Base-by-base conservation (phyloP, 2,888 invertebrate species). In the Agriopis aurantiaria region DNA sequence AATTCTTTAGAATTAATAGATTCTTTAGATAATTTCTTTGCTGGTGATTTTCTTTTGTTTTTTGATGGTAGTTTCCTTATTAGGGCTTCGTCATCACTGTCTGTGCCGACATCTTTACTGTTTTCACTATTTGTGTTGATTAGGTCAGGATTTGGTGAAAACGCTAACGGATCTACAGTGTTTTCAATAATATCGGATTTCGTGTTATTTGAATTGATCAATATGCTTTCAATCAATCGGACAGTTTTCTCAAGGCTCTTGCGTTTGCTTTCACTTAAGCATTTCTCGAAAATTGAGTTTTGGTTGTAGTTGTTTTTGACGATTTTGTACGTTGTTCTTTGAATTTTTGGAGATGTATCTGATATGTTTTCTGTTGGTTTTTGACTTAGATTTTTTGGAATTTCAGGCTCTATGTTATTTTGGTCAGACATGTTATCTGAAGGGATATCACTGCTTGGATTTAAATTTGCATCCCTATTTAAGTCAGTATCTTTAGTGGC, bases 201-300 rank as follows among this genome's bases (percentile, higher is more conserved):
- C 14, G 78, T 77, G 60, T 80, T 84, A 0, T 84, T 69, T 17
- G 60, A 65, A 11, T 85, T 85, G 14, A 85, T 88, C 45, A 91
- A 76, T 23, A 91, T 89, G 61, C 90, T 87, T 75, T 92, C 92
- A 65, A 92, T 91, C 65, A 91, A 75, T 73, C 86, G 88, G 0
- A 92, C 90, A 0, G 91, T 91, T 46, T 91, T 89, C 73, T 91
- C 91, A 43, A 92, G 81, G 66, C 91, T 91, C 79, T 88, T 84
- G 12, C 90, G 79, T 67, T 88, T 83, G 0, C 81, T 83, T 46
- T 83, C 80, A n/a, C 84, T 83, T 0, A 83, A 62, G 43, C 77
- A 69, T 5, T 68, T 78, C 53, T 82, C 84, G 8, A 72, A 71
- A 2, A 41, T 56, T 60, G 45, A 52, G 75, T 82, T 23, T 40